Conservation (phyloP, 2,888 invertebrate species). For the Halictus ligatus region DNA sequence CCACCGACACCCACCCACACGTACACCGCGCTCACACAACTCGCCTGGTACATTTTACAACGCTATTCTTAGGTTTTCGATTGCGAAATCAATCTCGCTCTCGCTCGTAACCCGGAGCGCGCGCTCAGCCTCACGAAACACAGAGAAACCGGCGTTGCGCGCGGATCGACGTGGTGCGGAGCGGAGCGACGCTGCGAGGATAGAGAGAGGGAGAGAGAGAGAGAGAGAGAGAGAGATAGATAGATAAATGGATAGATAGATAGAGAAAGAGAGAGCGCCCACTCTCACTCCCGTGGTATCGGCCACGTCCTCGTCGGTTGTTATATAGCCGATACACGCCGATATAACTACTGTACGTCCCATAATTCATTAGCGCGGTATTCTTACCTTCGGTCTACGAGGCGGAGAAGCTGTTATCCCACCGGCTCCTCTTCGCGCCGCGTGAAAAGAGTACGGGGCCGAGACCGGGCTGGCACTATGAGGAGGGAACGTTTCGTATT, state of each 20-base stretch:
- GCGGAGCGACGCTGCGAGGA: background rate
- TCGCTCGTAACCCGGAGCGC: conserved; percentile 67
- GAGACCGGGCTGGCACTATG: conserved; percentile 23
- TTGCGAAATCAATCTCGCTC: conserved; percentile 75
- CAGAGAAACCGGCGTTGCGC: background rate
- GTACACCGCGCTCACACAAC: background rate
- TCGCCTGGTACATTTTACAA: conserved; percentile 57
- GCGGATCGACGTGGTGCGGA: background rate
- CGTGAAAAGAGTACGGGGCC: conserved; percentile 44
- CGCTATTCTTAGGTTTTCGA: conserved; percentile 72
- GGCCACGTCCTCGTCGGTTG: conserved; percentile 51
- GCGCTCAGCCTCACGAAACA: conserved; percentile 21
- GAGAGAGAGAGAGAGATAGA: too few species aligned
- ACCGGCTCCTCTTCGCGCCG: conserved; percentile 27
- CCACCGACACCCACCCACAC: conserved; percentile 32
- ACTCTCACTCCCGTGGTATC: conserved; percentile 57
- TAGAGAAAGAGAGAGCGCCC: conserved; percentile 39
- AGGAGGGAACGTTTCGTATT: conserved; percentile 47
- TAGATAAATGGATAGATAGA: too few species aligned
- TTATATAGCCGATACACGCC: conserved; percentile 62
- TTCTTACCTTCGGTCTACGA: conserved; percentile 51
- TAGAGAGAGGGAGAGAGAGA: background rate
- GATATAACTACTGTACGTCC: conserved; percentile 70
- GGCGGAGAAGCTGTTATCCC: conserved; percentile 47
- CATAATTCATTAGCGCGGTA: conserved; percentile 71